These are phyloP conservation scores for Himalopsyche japonica DNA, from an alignment of 2,888 invertebrate species.

Conservation along the genomic window DNA sequence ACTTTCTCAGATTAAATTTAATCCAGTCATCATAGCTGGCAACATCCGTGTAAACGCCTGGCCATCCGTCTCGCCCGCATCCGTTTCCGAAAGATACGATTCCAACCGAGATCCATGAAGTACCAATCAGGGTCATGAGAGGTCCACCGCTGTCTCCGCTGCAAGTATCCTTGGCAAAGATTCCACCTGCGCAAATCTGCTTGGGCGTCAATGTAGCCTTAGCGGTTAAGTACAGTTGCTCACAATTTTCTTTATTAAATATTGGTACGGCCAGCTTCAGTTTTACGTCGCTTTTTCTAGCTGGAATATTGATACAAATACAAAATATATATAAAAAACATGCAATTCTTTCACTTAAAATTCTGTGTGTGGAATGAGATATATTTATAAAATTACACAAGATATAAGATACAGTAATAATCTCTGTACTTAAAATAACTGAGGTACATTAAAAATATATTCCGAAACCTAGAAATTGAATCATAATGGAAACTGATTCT, in stretches of 20 bases:
- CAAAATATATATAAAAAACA: neutral
- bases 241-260: conserved; percentile 59
- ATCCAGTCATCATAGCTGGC: conserved; percentile 68
- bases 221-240: conserved; percentile 54
- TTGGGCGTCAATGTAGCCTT: conserved; percentile 57
- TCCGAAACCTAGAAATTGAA: too few relatives aligned
- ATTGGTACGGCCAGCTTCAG: conserved; percentile 66
- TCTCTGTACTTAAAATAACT: too few relatives aligned
- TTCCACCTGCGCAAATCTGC: conserved; percentile 74
- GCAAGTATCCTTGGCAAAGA: conserved; percentile 70
- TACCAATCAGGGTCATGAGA: conserved; percentile 62
- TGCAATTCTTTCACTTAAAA: too few relatives aligned
- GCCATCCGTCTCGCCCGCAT: conserved; percentile 67
- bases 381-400: too few relatives aligned
- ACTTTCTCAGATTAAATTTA: conserved; percentile 35
- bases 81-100: conserved; percentile 71
- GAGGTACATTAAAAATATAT: too few relatives aligned
- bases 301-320: conserved; percentile 44
- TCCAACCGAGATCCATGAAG: conserved; percentile 63
- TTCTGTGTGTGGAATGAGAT: too few relatives aligned
- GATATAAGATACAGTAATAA: too few relatives aligned
- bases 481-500: too few relatives aligned
- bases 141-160: conserved; percentile 79
- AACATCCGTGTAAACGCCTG: conserved; percentile 71
- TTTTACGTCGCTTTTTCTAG: conserved; percentile 62